Evolutionary conservation across 2,888 invertebrate genomes (phyloP).

Genomic region (Drosophila prostipennis): DNA sequence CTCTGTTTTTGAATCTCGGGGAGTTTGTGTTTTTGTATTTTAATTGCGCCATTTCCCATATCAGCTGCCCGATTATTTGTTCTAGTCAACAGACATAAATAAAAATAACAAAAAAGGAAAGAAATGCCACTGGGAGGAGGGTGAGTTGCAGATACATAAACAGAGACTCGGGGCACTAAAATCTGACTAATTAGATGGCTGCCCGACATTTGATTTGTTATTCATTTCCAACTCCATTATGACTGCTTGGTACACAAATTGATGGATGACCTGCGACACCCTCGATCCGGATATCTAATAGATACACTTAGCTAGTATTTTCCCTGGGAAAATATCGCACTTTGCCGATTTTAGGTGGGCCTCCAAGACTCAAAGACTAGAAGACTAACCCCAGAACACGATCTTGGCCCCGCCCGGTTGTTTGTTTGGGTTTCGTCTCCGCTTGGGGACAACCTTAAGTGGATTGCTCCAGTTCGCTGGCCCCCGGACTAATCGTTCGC

Average conservation of each 20-base stretch:
- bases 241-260: constrained; percentile 56
- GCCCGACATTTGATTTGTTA: constrained; percentile 68
- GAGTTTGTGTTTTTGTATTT: constrained; percentile 50
- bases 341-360: constrained; percentile 64
- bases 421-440: constrained; percentile 34
- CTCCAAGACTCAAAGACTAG: constrained; percentile 1
- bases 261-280: constrained; percentile 64
- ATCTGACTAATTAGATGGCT: constrained; percentile 62
- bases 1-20: constrained; percentile 5
- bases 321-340: constrained; percentile 62
- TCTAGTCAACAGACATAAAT: constrained; percentile 68
- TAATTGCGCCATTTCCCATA: constrained; percentile 78
- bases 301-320: constrained; percentile 40
- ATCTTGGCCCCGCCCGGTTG: constrained; percentile 62
- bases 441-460: constrained; percentile 56
- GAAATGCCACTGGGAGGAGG: constrained; percentile 3
- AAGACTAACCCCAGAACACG: constrained; percentile 42
- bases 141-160: constrained; percentile 23
- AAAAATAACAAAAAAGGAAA: constrained; percentile 48
- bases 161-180: constrained; percentile 30
- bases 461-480: constrained; percentile 61
- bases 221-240: constrained; percentile 44
- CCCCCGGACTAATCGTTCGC: constrained; percentile 68
- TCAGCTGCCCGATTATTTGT: constrained; percentile 75
- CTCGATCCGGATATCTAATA: constrained; percentile 47